Evolutionary conservation across 2,888 invertebrate genomes (phyloP).

Genomic region (Metalampra italica): DNA sequence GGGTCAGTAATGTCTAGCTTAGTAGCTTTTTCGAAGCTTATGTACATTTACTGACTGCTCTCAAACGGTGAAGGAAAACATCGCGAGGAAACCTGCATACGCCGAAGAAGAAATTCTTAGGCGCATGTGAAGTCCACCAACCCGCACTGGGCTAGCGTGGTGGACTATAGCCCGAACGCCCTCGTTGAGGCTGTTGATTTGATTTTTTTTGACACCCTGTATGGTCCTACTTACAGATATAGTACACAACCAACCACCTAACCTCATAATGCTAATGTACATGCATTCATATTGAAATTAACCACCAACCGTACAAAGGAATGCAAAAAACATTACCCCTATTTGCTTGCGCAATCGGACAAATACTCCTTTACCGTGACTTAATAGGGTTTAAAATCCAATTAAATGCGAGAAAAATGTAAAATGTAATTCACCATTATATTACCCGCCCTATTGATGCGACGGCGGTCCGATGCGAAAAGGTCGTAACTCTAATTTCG

Average conservation of each 20-base stretch:
- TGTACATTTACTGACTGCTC: no score
- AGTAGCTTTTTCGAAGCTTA: no score
- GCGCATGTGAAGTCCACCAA: no score
- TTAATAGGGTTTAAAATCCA: slow-evolving; percentile 6
- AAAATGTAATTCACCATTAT: not conserved
- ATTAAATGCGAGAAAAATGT: not conserved
- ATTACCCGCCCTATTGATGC: slow-evolving; percentile 8
- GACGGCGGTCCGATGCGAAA: slow-evolving; percentile 2
- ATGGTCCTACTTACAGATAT: not conserved
- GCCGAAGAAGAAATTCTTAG: no score
- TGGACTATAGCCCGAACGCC: no score
- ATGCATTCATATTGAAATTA: slow-evolving; percentile 30
- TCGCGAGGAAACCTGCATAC: no score
- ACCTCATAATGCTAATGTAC: slow-evolving; percentile 27
- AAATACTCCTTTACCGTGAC: not conserved
- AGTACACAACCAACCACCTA: slow-evolving; percentile 20
- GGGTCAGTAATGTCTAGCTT: no score
- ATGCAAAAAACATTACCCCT: not conserved
- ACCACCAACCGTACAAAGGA: not conserved
- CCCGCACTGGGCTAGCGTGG: no score
- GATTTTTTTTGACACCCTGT: not conserved
- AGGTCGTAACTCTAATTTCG: slow-evolving; percentile 3
- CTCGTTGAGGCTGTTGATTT: no score
- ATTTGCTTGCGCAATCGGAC: not conserved
- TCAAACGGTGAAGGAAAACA: no score